A percentile compares a stretch with the other conserved stretches of the same genome.
Conservation (phyloP, 1,140 invertebrate species). For the Dendrolimus kikuchii region DNA sequence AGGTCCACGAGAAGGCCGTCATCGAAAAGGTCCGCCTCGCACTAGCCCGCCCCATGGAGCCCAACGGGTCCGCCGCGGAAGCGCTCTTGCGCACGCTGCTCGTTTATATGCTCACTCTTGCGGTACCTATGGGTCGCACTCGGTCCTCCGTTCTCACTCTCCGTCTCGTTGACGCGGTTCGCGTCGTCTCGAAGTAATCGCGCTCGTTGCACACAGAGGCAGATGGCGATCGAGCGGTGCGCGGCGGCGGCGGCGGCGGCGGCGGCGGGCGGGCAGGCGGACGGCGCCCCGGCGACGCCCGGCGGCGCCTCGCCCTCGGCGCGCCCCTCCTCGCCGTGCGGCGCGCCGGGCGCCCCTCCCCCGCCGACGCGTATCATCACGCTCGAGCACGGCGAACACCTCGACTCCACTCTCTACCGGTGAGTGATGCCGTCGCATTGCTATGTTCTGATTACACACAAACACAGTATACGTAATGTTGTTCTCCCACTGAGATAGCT, state of each 20-base stretch:
- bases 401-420: constrained; percentile 80
- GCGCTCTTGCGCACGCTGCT: constrained; percentile 6
- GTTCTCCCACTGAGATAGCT: background rate
- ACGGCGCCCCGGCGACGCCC: constrained; percentile 39
- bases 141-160: background rate
- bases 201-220: background rate
- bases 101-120: constrained; percentile 1
- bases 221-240: background rate
- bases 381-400: constrained; percentile 82
- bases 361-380: constrained; percentile 74
- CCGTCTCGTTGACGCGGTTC: too few relatives aligned
- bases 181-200: too few relatives aligned
- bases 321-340: constrained; percentile 10
- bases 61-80: background rate
- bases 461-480: too few relatives aligned
- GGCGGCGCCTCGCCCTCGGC: constrained; percentile 15
- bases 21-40: constrained; percentile 36
- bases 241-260: background rate
- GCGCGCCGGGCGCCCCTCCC: constrained; percentile 10
- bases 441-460: too few relatives aligned
- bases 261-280: constrained; percentile 20
- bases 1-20: constrained; percentile 36
- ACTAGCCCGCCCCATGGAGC: constrained; percentile 1
- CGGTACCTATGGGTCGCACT: constrained; percentile 5
- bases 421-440: constrained; percentile 11